Conservation (phyloP, 2,797 vertebrate species). For the Acropternis orthonyx region DNA sequence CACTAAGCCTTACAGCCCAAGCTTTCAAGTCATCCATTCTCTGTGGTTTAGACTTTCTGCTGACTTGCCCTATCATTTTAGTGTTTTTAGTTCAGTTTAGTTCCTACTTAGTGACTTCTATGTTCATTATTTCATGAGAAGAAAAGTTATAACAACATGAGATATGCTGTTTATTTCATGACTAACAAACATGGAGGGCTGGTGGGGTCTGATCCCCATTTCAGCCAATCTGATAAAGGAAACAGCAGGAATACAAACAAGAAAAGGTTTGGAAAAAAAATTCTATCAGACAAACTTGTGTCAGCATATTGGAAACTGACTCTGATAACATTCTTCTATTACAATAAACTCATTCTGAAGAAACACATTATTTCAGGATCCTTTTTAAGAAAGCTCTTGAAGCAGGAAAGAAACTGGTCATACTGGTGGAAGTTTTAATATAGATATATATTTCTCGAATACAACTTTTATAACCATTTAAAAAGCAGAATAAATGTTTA, state of each 20-base stretch:
- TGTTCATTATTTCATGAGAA: background rate
- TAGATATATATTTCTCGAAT: background rate
- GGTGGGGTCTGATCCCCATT: background rate
- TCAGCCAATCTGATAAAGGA: background rate
- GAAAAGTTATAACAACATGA: background rate
- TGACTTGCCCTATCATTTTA: background rate
- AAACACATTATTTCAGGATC: background rate
- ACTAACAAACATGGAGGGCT: background rate
- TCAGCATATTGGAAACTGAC: background rate
- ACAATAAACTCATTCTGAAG: background rate
- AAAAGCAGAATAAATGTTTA: background rate
- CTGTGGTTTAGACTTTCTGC: background rate
- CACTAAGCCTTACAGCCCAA: background rate
- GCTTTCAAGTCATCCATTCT: background rate
- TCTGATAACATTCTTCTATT: background rate
- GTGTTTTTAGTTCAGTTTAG: background rate
- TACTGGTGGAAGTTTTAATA: background rate
- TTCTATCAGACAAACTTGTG: background rate
- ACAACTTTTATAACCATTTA: background rate
- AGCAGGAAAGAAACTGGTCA: background rate
- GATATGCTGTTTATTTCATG: background rate
- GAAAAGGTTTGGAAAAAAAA: background rate
- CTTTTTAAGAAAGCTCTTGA: background rate
- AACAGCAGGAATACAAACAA: background rate
- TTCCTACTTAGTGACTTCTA: background rate